Evolutionary conservation across 92 coral and sea anemone genomes (phyloP).

Genomic region (Actinostola sp.): DNA sequence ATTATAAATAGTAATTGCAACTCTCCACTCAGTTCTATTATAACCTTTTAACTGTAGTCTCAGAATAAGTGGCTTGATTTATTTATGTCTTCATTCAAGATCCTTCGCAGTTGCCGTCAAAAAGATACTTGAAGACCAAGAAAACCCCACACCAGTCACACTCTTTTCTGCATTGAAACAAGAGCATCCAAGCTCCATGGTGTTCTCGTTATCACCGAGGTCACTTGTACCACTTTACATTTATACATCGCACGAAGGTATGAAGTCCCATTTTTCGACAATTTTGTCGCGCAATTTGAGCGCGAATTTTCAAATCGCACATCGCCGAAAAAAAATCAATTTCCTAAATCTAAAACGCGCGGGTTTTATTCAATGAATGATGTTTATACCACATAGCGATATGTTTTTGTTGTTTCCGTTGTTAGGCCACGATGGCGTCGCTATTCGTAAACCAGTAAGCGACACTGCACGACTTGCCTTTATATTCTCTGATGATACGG

Average conservation of each 20-base stretch:
- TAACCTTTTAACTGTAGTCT: too few relatives aligned
- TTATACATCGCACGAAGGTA: conserved; percentile 21
- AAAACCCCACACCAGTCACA: not conserved
- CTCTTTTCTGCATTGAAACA: not conserved
- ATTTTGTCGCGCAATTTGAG: too few relatives aligned
- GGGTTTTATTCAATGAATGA: too few relatives aligned
- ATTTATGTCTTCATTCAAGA: not conserved
- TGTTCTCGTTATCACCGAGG: conserved; percentile 2
- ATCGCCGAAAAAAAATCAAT: too few relatives aligned
- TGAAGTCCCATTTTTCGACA: not conserved
- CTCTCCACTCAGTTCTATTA: too few relatives aligned
- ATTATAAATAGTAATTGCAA: too few relatives aligned
- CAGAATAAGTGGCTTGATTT: too few relatives aligned
- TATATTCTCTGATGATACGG: conserved; percentile 34
- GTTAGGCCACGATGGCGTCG: not conserved
- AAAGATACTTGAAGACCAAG: not conserved
- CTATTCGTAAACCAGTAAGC: conserved; percentile 14
- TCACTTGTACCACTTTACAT: conserved; percentile 25
- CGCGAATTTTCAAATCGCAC: too few relatives aligned
- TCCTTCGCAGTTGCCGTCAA: not conserved
- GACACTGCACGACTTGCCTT: conserved; percentile 32
- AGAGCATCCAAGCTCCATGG: not conserved
- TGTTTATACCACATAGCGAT: too few relatives aligned
- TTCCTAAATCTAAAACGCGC: too few relatives aligned
- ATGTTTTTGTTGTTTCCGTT: not conserved